phyloP scores from a whole-genome alignment of 2,888 invertebrate genomes.

The Belgica antarctica region DNA sequence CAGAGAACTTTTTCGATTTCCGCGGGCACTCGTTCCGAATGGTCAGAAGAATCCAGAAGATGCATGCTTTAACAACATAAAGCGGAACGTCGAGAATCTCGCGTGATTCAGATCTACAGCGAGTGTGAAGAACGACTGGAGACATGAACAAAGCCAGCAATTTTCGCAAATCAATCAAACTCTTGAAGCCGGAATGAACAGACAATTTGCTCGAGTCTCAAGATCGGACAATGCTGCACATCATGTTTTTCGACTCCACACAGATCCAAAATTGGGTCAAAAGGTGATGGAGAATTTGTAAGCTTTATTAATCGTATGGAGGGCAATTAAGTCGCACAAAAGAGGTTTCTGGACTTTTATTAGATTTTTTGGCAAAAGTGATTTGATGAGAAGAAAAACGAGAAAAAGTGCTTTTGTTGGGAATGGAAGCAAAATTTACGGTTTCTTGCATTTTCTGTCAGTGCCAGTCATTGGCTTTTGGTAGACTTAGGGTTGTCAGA shows the following conservation, averaged over 20 bases:
- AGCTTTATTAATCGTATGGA: neutral
- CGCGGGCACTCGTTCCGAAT: no score
- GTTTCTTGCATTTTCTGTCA: conserved; percentile 1
- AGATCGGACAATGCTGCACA: neutral
- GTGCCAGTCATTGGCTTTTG: conserved; percentile 10
- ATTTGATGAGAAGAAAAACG: neutral
- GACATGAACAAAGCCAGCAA: neutral
- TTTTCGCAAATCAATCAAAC: conserved; percentile 28
- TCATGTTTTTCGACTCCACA: neutral
- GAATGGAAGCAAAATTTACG: conserved; percentile 2
- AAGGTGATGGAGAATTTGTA: conserved; percentile 8
- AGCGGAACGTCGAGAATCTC: neutral
- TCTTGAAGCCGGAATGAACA: conserved; percentile 19
- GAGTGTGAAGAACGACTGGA: conserved; percentile 7
- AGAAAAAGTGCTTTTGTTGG: neutral
- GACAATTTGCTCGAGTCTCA: neutral
- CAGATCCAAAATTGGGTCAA: conserved; percentile 10
- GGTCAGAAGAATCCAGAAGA: conserved; percentile 7
- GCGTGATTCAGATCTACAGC: neutral
- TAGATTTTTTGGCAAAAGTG: neutral
- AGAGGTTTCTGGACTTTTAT: neutral
- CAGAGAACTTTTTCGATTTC: neutral
- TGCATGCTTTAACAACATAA: neutral
- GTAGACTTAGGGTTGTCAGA: no score
- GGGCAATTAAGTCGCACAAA: neutral